A percentile compares a stretch with the other conserved stretches of the same genome.
phyloP scores from a whole-genome alignment of 2,888 invertebrate genomes.

The Stegophylla sp. region DNA sequence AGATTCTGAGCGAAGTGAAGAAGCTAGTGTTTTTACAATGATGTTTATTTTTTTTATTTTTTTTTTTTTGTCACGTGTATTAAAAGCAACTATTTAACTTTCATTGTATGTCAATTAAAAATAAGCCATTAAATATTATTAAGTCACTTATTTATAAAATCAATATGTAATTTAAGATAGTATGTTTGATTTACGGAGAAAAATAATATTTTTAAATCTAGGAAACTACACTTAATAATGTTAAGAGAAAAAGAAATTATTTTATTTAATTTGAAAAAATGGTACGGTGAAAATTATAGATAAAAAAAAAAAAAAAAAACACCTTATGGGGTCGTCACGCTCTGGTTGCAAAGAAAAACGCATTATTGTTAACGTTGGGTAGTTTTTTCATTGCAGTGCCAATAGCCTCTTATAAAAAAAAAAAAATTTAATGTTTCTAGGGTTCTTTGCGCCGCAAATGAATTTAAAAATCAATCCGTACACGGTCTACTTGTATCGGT shows the following conservation, averaged over 20 bases:
- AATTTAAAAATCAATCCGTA: slow-evolving; percentile 46
- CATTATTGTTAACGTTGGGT: slow-evolving; percentile 22
- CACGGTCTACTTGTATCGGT: slow-evolving; percentile 45
- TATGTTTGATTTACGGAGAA: background rate
- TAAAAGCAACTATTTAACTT: background rate
- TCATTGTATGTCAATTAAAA: background rate
- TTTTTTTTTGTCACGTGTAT: background rate
- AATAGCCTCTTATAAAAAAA: slow-evolving; percentile 32
- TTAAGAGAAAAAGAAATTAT: background rate
- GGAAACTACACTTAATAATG: background rate
- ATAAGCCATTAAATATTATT: too few relatives aligned
- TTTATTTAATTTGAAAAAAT: background rate
- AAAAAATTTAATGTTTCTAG: background rate
- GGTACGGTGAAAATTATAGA: background rate
- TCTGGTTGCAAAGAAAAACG: slow-evolving; percentile 36
- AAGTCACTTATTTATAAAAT: too few relatives aligned
- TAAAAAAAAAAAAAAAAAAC: slow-evolving; percentile 22
- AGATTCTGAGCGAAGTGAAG: background rate
- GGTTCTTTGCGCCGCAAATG: slow-evolving; percentile 17
- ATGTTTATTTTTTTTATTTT: background rate
- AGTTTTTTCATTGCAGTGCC: slow-evolving; percentile 20
- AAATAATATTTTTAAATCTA: background rate
- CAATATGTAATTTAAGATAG: background rate
- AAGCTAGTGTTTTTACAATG: slow-evolving; percentile 3
- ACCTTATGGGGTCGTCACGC: background rate